These are phyloP conservation scores for Passer domesticus DNA, from an alignment of 2,113 vertebrate genomes.

Conservation along the genomic window DNA sequence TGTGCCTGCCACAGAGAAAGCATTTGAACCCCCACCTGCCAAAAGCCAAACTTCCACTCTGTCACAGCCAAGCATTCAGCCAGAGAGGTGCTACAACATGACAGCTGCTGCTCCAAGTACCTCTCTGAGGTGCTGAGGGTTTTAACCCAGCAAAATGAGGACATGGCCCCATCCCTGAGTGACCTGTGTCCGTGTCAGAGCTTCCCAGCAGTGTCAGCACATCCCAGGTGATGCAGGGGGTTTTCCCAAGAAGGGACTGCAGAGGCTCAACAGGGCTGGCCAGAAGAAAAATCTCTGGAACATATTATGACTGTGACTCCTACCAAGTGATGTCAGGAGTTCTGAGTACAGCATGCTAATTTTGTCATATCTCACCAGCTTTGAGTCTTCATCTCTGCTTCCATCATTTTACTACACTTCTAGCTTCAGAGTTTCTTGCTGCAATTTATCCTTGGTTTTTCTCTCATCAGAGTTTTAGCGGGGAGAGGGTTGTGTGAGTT, in stretches of 20 bases:
- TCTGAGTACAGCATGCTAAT: background rate
- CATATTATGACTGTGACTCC: background rate
- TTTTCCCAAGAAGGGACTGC: slow-evolving; percentile 12
- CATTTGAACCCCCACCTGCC: background rate
- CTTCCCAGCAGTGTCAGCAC: slow-evolving; percentile 38
- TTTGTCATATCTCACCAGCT: background rate
- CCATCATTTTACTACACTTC: background rate
- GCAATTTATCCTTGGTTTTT: background rate
- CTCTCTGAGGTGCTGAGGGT: slow-evolving; percentile 16
- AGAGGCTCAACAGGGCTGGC: slow-evolving; percentile 12
- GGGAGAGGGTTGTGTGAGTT: background rate
- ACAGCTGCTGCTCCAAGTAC: background rate
- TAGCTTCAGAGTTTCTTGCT: background rate
- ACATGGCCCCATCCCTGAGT: background rate
- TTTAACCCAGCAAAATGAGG: slow-evolving; percentile 48
- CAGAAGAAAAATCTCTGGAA: background rate
- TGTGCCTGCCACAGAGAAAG: background rate
- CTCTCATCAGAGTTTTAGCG: background rate
- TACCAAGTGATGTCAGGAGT: background rate
- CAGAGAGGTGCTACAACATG: background rate
- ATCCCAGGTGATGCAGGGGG: background rate
- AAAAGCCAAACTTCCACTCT: background rate
- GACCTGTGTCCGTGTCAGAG: slow-evolving; percentile 29
- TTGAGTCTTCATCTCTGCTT: background rate
- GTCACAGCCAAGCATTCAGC: background rate